These are phyloP conservation scores for Arctia plantaginis DNA, from an alignment of 2,888 invertebrate species.

Conservation along the genomic window DNA sequence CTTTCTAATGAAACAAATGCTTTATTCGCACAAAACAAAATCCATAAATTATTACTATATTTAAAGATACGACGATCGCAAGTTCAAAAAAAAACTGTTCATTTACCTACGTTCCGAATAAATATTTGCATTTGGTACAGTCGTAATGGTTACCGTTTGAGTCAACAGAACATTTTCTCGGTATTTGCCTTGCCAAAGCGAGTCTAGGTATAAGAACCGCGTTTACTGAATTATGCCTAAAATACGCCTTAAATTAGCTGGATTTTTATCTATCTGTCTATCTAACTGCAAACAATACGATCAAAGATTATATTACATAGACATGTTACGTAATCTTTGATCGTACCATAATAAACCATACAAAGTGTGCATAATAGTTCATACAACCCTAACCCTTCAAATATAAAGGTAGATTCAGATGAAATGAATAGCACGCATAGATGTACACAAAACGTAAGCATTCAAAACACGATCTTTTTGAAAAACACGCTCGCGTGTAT, in stretches of 20 bases:
- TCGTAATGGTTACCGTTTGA: slow-evolving; percentile 4
- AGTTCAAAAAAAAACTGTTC: slow-evolving; percentile 41
- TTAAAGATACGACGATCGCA: slow-evolving; percentile 28
- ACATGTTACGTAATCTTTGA: not conserved
- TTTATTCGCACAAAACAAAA: slow-evolving; percentile 11
- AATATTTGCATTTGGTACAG: slow-evolving; percentile 37
- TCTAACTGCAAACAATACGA: not conserved
- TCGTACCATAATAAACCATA: not conserved
- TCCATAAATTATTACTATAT: slow-evolving; percentile 42
- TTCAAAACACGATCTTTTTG: not conserved
- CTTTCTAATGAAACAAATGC: slow-evolving; percentile 24
- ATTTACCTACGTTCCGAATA: slow-evolving; percentile 35
- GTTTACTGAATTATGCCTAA: not conserved
- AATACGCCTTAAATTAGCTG: not conserved
- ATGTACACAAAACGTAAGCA: not conserved
- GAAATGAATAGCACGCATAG: not conserved
- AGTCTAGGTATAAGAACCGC: not conserved
- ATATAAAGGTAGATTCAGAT: not conserved
- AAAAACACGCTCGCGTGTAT: not conserved
- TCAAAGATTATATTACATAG: not conserved
- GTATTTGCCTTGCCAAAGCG: not conserved
- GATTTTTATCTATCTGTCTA: not conserved
- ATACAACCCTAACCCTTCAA: not conserved
- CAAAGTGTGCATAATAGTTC: not conserved
- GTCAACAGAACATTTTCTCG: not conserved